Base-by-base conservation (phyloP, 2,113 vertebrate species). In the Labeo rohita region DNA sequence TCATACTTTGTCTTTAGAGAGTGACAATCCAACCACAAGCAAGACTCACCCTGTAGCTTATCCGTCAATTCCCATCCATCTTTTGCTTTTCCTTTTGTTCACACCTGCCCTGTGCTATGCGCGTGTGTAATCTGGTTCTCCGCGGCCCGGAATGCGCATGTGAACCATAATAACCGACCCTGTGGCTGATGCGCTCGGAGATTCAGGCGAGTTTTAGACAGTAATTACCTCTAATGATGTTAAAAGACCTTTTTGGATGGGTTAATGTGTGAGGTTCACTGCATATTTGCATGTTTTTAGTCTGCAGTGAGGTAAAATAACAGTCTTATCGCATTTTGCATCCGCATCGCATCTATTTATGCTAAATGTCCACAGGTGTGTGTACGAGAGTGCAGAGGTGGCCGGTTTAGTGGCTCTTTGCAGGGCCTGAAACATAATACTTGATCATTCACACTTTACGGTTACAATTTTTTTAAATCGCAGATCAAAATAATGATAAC, bases 181-280 rank as follows among this genome's bases (percentile, higher is more conserved):
- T 13, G 16, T 16, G 5, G 23, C 12, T n/a, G 15, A 66, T 4
- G 8, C 6, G 68, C 36, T 54, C 34, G 2, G 52, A 21, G 52
- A 84, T 73, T 43, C 81, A 73, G 66, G 7, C 3, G 34, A 66
- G 81, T 28, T 83, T 73, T 56, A 54, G 28, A 73, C 83, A 83
- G 86, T 93, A 91, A 93, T 94, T 93, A 93, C 89, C 83, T 84
- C 56, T 88, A 88, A 92, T 91, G 89, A 77, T 87, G 86, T 66
- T 80, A 88, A 89, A 90, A 87, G 84, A 72, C 63, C 83, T 88
- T 86, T 88, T 86, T 83, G 88, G 90, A 86, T 84, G 88, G 84
- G 78, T 89, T 90, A 91, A 94, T 93, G 91, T 91, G 88, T 15
- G 75, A 52, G 61, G 86, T 78, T 72, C 65, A 77, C 49, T 45